Evolutionary conservation across 2,888 invertebrate species (phyloP), one percentile per base, ranked within the genome.

Genomic region (Sylvicola cinctus): DNA sequence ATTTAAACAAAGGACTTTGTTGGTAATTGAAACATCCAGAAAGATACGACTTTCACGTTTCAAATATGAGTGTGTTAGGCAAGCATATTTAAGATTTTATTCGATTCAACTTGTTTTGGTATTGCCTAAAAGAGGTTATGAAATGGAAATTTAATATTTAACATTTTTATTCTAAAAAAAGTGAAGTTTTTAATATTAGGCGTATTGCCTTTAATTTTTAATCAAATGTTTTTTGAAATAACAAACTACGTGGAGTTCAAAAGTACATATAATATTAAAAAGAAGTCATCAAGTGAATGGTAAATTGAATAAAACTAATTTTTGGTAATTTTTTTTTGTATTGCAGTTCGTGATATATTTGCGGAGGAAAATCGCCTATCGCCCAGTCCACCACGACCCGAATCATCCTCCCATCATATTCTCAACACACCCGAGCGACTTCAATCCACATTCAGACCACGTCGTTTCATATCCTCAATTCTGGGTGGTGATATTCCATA

Each of bases 401-500:
- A 8, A 25, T 8, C 25, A 25, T 11, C 25, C 11, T 8, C 25
- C n/a, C n/a, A n/a, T n/a, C n/a, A n/a, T n/a, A n/a, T n/a, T n/a
- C 25, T 8, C 13, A 12, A 16, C 29, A 29, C n/a, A n/a, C n/a
- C n/a, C n/a, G n/a, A n/a, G n/a, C n/a, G n/a, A n/a, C n/a, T 35
- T 29, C 29, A 25, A 27, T 29, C 35, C 15, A 12, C 29, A n/a
- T 32, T 23, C 38, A 46, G 50, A 16, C 63, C 67, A 25, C 57
- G 71, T 29, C 65, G 77, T 42, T 83, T 81, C 49, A 74, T 77
- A 40, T 80, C 80, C 15, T 80, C 80, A 14, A 78, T 80, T 46
- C 65, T 80, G 20, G 81, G 81, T 17, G 81, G 80, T 14, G 78
- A 79, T 46, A 66, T 77, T 29, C 81, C 81, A 4, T 83, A 81